Conservation (phyloP, 2,888 invertebrate genomes). For the Hypomecis atomaria region DNA sequence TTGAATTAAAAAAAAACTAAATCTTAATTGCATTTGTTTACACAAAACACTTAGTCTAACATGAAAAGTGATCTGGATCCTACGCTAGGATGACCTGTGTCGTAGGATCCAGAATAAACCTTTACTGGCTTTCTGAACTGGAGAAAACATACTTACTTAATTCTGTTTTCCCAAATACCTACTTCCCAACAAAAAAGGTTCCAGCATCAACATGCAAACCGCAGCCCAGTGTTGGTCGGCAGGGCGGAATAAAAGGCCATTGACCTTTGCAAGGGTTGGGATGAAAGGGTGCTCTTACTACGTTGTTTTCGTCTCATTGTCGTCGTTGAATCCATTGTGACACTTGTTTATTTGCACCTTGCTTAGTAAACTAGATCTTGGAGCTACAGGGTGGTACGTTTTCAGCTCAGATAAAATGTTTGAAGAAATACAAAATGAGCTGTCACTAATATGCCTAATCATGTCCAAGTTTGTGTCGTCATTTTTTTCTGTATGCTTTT, state of each 20-base stretch:
- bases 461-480: too few species aligned
- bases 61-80: too few species aligned
- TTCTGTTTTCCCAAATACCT: background rate
- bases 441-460: too few species aligned
- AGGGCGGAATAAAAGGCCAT: slow-evolving; percentile 58
- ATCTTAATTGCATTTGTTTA: too few species aligned
- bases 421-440: too few species aligned
- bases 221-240: slow-evolving; percentile 43
- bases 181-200: slow-evolving; percentile 24
- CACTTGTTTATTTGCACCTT: slow-evolving; percentile 73
- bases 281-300: slow-evolving; percentile 61
- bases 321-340: slow-evolving; percentile 66
- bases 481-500: too few species aligned
- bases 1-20: too few species aligned
- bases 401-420: background rate
- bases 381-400: slow-evolving; percentile 51
- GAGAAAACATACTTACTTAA: too few species aligned
- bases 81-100: too few species aligned
- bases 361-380: slow-evolving; percentile 57
- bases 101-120: too few species aligned
- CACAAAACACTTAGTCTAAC: too few species aligned
- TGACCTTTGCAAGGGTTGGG: slow-evolving; percentile 55
- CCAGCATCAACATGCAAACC: slow-evolving; percentile 54
- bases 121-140: too few species aligned
- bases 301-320: slow-evolving; percentile 66